These are phyloP conservation scores for Phrynocephalus versicolor DNA, from an alignment of 2,113 vertebrate species.

Conservation along the genomic window DNA sequence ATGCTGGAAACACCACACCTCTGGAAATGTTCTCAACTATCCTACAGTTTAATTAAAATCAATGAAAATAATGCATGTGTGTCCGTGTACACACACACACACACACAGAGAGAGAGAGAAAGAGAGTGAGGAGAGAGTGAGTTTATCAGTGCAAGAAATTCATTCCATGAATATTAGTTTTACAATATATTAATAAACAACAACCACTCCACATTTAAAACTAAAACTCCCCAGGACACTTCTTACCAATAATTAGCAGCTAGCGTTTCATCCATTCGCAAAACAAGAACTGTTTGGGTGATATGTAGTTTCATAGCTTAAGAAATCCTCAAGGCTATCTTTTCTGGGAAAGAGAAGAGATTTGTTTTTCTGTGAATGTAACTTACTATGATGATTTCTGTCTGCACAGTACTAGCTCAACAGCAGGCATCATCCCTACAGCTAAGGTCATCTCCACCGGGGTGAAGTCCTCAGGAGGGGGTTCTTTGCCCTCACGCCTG, in stretches of 20 bases:
- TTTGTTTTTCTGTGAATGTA: conserved; percentile 47
- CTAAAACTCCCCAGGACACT: conserved; percentile 58
- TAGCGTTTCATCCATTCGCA: conserved; percentile 62
- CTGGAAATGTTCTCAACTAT: neutral
- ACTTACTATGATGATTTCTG: conserved; percentile 55
- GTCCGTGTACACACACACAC: neutral
- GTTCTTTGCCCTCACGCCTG: too few species aligned
- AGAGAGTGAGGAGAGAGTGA: conserved; percentile 28
- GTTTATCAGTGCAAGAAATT: conserved; percentile 54
- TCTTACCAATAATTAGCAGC: conserved; percentile 72
- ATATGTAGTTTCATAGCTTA: conserved; percentile 70
- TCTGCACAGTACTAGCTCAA: conserved; percentile 56
- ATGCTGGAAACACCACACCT: neutral
- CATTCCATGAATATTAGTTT: conserved; percentile 60
- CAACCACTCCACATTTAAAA: conserved; percentile 55
- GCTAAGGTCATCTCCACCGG: neutral
- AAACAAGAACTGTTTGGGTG: conserved; percentile 68
- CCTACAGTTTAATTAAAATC: conserved; percentile 35
- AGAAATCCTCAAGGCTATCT: conserved; percentile 59
- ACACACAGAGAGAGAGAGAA: too few species aligned
- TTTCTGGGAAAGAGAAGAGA: conserved; percentile 63
- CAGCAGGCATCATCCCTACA: conserved; percentile 53
- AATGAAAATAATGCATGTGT: conserved; percentile 32
- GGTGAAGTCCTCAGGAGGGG: too few species aligned
- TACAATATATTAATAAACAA: conserved; percentile 76